Base-by-base conservation (phyloP, 1,140 invertebrate species). In the Papilio glaucus region DNA sequence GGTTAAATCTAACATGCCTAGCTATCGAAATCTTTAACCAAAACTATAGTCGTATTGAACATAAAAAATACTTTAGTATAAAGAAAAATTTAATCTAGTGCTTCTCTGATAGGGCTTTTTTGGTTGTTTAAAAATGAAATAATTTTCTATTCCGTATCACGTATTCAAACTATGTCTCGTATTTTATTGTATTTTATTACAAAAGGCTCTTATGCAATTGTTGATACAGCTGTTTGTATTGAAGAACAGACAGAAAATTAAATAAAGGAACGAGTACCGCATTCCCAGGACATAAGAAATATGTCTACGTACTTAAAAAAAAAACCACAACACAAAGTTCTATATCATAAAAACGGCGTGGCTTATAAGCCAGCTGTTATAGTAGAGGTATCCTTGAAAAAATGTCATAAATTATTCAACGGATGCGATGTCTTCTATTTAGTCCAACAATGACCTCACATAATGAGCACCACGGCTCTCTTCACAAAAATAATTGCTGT, bases 161-260 rank as follows among this genome's bases (percentile, higher is more conserved):
- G 49, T 53, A 53, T 53, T 53, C 49, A 45, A 45, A 45, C n/a
- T 53, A 53, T 53, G 49, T 18, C 21, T 53, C 49, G 4, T 12
- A 53, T 24, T 53, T 33, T 33, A 33, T 33, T 33, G 2, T 33
- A 18, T 53, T 49, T 9, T 13, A 45, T 45, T 15, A 18, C 49
- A 53, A 21, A 8, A 53, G 21, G 21, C 49, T 33, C 29, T 53
- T 53, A 53, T 53, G 49, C 4, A 53, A 24, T 53, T 53, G 49
- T 53, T 53, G 49, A 53, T 10, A 24, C 49, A 53, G 49, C 49
- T 53, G 49, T 4, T 53, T 24, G 18, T 53, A 33, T 33, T 33
- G 29, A 33, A 33, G 6, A 33, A 33, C 29, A 3, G 29, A 33
- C 29, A 0, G 10, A 12, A 53, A 53, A 53, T 45, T 6, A 53